phyloP scores from a whole-genome alignment of 30 jellyfish, hydroid and myxozoan genomes.

The Rhopilema esculentum region DNA sequence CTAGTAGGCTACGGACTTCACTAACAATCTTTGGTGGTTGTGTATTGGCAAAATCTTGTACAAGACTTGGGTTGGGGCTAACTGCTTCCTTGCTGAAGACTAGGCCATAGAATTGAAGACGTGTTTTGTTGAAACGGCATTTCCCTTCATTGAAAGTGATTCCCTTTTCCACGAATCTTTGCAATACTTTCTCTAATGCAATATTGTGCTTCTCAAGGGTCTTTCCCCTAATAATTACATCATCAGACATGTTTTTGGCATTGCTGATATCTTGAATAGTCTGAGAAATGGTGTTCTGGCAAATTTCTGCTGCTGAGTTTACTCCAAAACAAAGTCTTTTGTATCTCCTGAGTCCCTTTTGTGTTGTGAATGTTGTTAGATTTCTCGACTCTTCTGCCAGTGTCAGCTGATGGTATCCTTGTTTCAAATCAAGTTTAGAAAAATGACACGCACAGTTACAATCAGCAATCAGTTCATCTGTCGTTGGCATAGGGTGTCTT shows the following conservation, averaged over 20 bases:
- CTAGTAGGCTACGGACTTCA: slow-evolving; percentile 9
- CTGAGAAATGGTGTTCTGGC: slow-evolving; percentile 1
- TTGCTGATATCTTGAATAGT: neutral
- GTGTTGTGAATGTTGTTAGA: slow-evolving; percentile 49
- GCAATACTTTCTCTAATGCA: neutral
- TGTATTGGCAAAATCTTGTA: slow-evolving; percentile 53
- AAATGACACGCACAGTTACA: slow-evolving; percentile 34
- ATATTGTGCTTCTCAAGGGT: neutral
- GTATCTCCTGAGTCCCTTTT: slow-evolving; percentile 47
- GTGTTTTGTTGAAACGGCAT: slow-evolving; percentile 70
- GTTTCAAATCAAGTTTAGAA: slow-evolving; percentile 43
- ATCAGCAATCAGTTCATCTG: slow-evolving; percentile 38
- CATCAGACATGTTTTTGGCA: slow-evolving; percentile 1
- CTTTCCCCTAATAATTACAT: neutral
- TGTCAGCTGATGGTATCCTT: slow-evolving; percentile 62
- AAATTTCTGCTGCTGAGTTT: slow-evolving; percentile 25
- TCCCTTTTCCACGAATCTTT: neutral
- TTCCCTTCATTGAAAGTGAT: slow-evolving; percentile 34
- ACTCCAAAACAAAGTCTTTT: slow-evolving; percentile 32
- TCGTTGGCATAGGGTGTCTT: slow-evolving; percentile 32
- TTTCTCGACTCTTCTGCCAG: slow-evolving; percentile 54
- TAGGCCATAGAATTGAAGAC: slow-evolving; percentile 60
- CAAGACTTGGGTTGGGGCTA: slow-evolving; percentile 70
- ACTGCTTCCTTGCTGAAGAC: slow-evolving; percentile 65
- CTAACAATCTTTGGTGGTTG: slow-evolving; percentile 51